Conservation (phyloP, 2,113 vertebrate species). For the Drymodes brunneopygia region DNA sequence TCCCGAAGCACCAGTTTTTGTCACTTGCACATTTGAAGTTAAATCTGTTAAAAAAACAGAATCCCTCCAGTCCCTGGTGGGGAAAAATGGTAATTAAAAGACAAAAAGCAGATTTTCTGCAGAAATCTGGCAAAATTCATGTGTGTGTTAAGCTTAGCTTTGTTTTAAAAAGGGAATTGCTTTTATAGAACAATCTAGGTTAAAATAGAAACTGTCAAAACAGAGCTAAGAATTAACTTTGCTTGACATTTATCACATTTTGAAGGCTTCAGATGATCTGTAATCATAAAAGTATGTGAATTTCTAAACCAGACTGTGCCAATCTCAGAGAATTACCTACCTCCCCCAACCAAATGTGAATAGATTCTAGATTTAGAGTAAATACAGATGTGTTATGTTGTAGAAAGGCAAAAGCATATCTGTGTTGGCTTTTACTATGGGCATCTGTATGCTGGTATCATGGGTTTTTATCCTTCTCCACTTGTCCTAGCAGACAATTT, state of each 20-base stretch:
- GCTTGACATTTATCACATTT: not conserved
- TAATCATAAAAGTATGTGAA: not conserved
- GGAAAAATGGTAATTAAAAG: not conserved
- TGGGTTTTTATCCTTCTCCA: not conserved
- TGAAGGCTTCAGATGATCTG: conserved; percentile 1
- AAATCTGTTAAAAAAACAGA: not conserved
- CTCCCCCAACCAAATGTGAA: not conserved
- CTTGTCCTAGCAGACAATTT: not conserved
- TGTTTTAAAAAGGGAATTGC: not conserved
- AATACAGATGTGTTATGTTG: not conserved
- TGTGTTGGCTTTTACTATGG: not conserved
- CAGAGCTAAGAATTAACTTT: conserved; percentile 11
- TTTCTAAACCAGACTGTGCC: conserved; percentile 7
- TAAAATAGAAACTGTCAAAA: conserved; percentile 16
- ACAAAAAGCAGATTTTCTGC: not conserved
- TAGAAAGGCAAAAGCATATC: not conserved
- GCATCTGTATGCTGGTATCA: not conserved
- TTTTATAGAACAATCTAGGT: conserved; percentile 3
- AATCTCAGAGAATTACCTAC: not conserved
- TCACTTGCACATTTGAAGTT: not conserved
- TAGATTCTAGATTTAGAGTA: conserved; percentile 1
- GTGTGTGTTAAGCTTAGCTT: not conserved
- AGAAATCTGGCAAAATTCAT: not conserved
- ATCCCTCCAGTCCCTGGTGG: not conserved
- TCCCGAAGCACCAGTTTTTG: not conserved